Base-by-base conservation (phyloP, 2,888 invertebrate species). In the Phyllotreta striolata region DNA sequence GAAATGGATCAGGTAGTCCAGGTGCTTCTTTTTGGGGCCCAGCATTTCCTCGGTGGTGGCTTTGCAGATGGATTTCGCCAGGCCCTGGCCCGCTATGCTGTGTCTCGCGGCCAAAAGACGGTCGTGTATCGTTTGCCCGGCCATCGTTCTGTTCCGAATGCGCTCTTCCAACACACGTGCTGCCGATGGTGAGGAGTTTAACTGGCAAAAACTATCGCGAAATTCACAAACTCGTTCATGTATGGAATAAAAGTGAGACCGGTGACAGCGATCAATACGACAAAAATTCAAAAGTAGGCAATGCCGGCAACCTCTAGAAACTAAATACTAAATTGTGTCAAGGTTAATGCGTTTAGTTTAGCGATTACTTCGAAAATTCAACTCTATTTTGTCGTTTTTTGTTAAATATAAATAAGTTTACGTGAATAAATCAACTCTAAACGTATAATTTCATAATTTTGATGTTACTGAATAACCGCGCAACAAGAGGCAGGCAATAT, bases 1-100 rank as follows among this genome's bases (percentile, higher is more conserved):
- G 86, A 99, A 99, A 83, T 98, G 98, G 79, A 99, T 92, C 84
- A 99, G 88, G 89, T 99, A 99, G 85, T 99, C 99, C 84, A 99
- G 91, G 88, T 99, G 99, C 86, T 99, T 99, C 89, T 98, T 98
- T 88, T 99, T 99, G 70, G 99, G 99, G 72, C 96, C 98, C 84
- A 98, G 95, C 86, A 98, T 90, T 87, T 99, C 99, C 88, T 99
- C 99, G 74, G 99, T 99, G 73, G 99, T 99, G 69, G 99, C 98
- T 88, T 99, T 99, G 88, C 99, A 98, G 76, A 99, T 98, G 74
- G 98, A 96, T 87, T 99, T 99, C 71, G 98, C 99, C 80, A 99
- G 88, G 77, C 98, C 98, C 87, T 98, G 98, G 78, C 99, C 99
- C 83, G 98, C 97, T 83, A 99, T 89, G 85, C 97, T 98, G 86